Conservation (phyloP, 2,888 invertebrate genomes). For the Drosophila neotestacea region DNA sequence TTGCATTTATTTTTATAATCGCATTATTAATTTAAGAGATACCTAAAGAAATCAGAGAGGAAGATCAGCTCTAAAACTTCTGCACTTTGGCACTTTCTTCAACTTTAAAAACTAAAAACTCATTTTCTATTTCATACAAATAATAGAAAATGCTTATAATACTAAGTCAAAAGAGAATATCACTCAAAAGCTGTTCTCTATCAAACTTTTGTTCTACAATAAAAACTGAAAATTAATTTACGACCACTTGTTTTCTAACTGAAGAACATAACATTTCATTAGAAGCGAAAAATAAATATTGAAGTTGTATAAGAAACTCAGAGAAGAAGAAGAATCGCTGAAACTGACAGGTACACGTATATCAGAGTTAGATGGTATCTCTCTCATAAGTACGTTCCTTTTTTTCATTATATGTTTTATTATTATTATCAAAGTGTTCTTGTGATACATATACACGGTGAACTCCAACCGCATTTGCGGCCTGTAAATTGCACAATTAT, state of each 20-base stretch:
- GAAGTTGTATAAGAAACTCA: background rate
- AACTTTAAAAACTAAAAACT: background rate
- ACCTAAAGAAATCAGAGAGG: too few species aligned
- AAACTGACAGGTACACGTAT: slow-evolving; percentile 2
- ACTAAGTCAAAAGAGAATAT: background rate
- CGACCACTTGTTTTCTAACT: background rate
- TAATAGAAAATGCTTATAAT: too few species aligned
- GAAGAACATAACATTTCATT: background rate
- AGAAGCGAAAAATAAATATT: background rate
- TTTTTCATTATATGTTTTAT: slow-evolving; percentile 10
- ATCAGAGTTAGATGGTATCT: slow-evolving; percentile 7
- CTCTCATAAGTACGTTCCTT: background rate
- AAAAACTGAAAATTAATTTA: background rate
- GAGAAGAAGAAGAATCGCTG: background rate
- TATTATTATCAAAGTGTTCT: slow-evolving; percentile 12
- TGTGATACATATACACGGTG: slow-evolving; percentile 19
- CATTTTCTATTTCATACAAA: background rate
- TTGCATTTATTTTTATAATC: too few species aligned
- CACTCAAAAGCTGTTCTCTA: background rate
- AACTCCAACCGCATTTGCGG: slow-evolving; percentile 17
- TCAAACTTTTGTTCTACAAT: background rate
- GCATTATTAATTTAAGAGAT: too few species aligned
- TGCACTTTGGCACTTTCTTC: background rate
- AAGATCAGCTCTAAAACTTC: too few species aligned
- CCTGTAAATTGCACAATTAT: slow-evolving; percentile 58